Evolutionary conservation across 2,113 vertebrate genomes (phyloP), one percentile per base, ranked within the genome.

Genomic region (Gadus chalcogrammus): DNA sequence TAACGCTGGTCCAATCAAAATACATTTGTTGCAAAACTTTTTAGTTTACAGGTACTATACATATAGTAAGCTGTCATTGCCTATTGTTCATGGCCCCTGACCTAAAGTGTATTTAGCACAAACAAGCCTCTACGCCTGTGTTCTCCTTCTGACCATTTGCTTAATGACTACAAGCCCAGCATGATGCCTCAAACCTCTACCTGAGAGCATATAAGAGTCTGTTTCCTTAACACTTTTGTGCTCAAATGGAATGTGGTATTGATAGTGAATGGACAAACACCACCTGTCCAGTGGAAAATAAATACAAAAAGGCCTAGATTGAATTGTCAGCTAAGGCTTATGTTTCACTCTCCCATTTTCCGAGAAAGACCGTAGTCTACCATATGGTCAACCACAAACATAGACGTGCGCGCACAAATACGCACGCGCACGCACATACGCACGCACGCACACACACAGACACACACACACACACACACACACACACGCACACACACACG

Each of bases 281-380:
- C 74, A 71, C 24, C 73, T 77, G 82, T n/a, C 75, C 38, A 74
- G 67, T 48, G 31, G 56, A 76, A 13, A 48, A 48, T 11, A 48
- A 48, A 9, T 52, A 61, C 72, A 42, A 77, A 52, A 59, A 52
- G 24, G n/a, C 7, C 53, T 2, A 42, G 8, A 69, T 24, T 73
- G 15, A 58, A 67, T 68, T 70, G n/a, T 24, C 8, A 61, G 28
- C 4, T 5, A 2, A 65, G 12, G 79, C 20, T 84, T 67, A 56
- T 22, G 75, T 85, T 84, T 82, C 75, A 71, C 59, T 61, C 38
- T 73, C 76, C 59, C 24, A 61, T 28, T 79, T 75, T 78, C 11
- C 24, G 60, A 72, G 56, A 68, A 76, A 58, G 58, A 27, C 42
- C 42, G 8, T 12, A 24, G 18, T 4, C 17, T 55, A 62, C 63